Evolutionary conservation across 2,888 invertebrate genomes (phyloP), one percentile per base, ranked within the genome.

Genomic region (Ectropis crepuscularia): DNA sequence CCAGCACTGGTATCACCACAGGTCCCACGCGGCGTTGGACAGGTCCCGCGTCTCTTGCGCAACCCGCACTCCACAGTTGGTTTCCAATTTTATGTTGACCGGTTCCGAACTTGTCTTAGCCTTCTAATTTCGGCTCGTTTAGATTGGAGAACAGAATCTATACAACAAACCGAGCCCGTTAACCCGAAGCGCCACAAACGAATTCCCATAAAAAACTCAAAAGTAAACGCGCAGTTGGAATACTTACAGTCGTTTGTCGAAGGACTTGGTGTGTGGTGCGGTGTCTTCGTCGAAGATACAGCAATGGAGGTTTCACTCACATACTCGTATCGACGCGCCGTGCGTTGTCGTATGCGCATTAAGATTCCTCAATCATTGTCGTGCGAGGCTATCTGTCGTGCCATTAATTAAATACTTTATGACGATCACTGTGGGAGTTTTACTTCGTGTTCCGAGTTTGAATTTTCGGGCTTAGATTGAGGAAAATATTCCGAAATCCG

Each of bases 51-150:
- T 57, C 67, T 61, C 67, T 92, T 91, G 90, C 90, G 91, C 92
- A 92, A 92, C 89, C 73, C 78, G 77, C 81, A 86, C 81, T 87
- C 90, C 87, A 90, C 90, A 89, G 86, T 90, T 88, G 90, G 92
- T 92, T 92, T 92, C 90, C 92, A 92, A 92, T 91, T 92, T 92
- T 92, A 92, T 91, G 92, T 92, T 92, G 91, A 92, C 92, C 92
- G 92, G 92, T 92, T 92, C 83, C 83, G 74, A 87, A 90, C 85
- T 88, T 86, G 91, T 89, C 88, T 88, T 83, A 90, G 89, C 90
- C 91, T 91, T 91, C 91, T 91, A 90, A 91, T 91, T 91, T 92
- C 88, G 91, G 90, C 84, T 88, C 90, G 89, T 89, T 90, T 90
- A 90, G 90, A 90, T 91, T 90, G 89, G 90, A 91, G 90, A 90